phyloP scores from a whole-genome alignment of 2,797 vertebrate genomes.

The Chiloscyllium punctatum region DNA sequence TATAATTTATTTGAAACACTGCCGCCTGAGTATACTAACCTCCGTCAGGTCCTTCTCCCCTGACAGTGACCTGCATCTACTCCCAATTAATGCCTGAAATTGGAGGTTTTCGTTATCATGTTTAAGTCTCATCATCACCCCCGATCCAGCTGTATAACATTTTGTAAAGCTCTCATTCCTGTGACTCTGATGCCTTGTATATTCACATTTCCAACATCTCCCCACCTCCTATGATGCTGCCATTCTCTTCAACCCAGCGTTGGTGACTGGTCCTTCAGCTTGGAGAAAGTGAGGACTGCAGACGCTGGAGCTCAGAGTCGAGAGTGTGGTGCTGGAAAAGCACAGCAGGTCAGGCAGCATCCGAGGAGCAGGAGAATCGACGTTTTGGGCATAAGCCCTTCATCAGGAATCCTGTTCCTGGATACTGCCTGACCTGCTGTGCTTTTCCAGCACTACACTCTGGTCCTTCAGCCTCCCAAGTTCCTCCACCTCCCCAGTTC shows the following conservation, averaged over 20 bases:
- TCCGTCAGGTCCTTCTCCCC: background rate
- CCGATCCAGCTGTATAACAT: background rate
- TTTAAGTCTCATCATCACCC: background rate
- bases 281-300: no score
- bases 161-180: background rate
- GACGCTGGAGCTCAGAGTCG: no score
- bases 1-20: background rate
- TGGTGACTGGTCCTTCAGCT: background rate
- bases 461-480: background rate
- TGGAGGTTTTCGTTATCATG: background rate
- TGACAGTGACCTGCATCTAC: background rate
- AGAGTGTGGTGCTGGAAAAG: no score
- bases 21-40: background rate
- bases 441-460: no score
- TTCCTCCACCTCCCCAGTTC: background rate
- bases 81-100: background rate
- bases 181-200: background rate
- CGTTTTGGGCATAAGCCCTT: no score
- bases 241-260: background rate
- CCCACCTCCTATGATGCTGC: background rate
- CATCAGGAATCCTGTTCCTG: no score
- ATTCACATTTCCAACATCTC: no score
- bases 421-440: no score
- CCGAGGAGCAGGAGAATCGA: no score
- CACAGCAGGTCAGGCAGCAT: no score